Evolutionary conservation across 2,888 invertebrate genomes (phyloP).

Genomic region (Ophion slaviceki): DNA sequence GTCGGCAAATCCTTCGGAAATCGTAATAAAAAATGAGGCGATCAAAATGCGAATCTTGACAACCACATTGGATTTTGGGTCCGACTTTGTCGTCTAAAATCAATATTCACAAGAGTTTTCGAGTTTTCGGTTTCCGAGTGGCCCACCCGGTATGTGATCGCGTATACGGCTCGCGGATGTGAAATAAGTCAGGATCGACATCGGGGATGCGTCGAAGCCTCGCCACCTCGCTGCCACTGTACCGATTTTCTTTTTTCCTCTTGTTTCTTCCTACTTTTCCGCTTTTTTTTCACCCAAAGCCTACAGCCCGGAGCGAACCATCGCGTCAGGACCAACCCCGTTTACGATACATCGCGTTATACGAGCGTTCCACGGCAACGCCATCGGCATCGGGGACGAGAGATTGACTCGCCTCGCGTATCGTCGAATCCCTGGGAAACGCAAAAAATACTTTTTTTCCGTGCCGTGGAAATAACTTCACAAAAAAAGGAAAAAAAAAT

Average conservation of each 20-base stretch:
- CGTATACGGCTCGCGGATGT: slow-evolving; percentile 28
- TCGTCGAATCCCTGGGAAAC: slow-evolving; percentile 13
- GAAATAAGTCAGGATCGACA: slow-evolving; percentile 58
- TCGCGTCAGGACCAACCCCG: background rate
- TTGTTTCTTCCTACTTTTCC: too few species aligned
- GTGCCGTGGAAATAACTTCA: background rate
- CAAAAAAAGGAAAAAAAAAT: background rate
- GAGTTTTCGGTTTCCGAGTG: background rate
- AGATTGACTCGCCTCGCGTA: background rate
- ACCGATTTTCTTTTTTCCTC: slow-evolving; percentile 4
- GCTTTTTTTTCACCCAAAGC: slow-evolving; percentile 17
- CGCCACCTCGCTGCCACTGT: slow-evolving; percentile 11
- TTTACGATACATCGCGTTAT: slow-evolving; percentile 33
- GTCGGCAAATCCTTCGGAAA: too few species aligned
- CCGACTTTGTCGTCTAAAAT: too few species aligned
- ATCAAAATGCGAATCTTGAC: too few species aligned
- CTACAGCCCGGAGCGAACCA: slow-evolving; percentile 11
- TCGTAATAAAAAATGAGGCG: too few species aligned
- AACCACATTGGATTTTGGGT: too few species aligned
- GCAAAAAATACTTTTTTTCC: background rate
- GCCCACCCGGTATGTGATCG: background rate
- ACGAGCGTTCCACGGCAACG: slow-evolving; percentile 9
- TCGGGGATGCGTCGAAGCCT: slow-evolving; percentile 34
- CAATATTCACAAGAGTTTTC: too few species aligned
- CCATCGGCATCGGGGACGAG: background rate